Base-by-base conservation (phyloP, 1,140 invertebrate species). In the Linepithema humile region DNA sequence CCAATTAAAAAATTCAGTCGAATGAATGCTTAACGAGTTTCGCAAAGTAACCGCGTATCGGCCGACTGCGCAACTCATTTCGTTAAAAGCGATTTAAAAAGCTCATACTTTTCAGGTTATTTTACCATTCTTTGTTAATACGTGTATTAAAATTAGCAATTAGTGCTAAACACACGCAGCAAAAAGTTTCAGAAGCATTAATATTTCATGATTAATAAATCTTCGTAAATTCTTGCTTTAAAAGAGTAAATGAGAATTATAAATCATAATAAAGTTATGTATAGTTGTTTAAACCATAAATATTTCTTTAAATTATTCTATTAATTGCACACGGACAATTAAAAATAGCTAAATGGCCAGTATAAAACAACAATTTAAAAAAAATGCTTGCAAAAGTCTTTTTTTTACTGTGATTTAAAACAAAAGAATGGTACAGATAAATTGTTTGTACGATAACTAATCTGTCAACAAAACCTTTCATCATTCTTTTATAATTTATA, bases 1-100 rank as follows among this genome's bases (percentile, higher is more conserved):
- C 20, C 75, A 78, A 78, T 78, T 78, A 53, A 69, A 78, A 78
- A 78, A 78, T 78, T 78, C 35, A 78, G 45, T 78, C 29, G 38
- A 69, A 78, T 78, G 17, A 78, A 78, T 78, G 48, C 35, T 78
- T 69, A 78, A 78, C 48, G 75, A 55, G 43, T 69, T 53, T 50
- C 48, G 75, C 50, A 78, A 78, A 69, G 75, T 78, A 78, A 78
- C 45, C 48, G 17, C 62, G 32, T 55, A 78, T 77, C 5, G 35
- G 20, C 15, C 32, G 32, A 40, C 4, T 78, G 45, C 17, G 10
- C 32, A 40, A 78, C 48, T 69, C 74, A 40, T 69, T 77, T 50
- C 48, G 40, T 40, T 53, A 40, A 69, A 57, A 78, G 45, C 32
- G 48, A 65, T 78, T 67, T 69, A 69, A 78, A 78, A 77, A 50